Conservation (phyloP, 1,140 invertebrate species). For the Ectropis grisescens region DNA sequence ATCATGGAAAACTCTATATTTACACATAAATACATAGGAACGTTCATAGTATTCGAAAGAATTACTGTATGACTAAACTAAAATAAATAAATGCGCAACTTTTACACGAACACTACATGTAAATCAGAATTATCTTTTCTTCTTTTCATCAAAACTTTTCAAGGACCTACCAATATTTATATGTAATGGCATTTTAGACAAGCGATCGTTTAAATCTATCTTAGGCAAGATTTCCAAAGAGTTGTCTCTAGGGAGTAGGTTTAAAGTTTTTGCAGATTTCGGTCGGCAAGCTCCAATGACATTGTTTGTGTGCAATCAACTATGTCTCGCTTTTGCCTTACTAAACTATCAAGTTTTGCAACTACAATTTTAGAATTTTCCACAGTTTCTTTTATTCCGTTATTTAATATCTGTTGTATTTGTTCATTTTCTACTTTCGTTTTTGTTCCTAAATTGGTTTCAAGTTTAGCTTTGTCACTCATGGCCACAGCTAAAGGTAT, state of each 20-base stretch:
- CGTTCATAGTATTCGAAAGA: too few relatives aligned
- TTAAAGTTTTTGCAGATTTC: conserved; percentile 41
- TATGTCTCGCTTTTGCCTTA: conserved; percentile 49
- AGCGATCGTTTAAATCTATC: conserved; percentile 31
- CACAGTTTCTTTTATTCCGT: not conserved
- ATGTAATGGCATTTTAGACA: conserved; percentile 29
- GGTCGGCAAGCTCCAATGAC: conserved; percentile 31
- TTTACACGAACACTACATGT: too few relatives aligned
- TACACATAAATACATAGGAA: too few relatives aligned
- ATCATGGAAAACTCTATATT: too few relatives aligned
- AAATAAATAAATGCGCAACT: too few relatives aligned
- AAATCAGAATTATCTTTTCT: too few relatives aligned
- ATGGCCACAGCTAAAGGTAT: conserved; percentile 7
- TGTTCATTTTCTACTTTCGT: not conserved
- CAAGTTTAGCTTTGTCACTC: conserved; percentile 9
- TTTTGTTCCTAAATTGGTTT: not conserved
- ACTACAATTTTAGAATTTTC: not conserved
- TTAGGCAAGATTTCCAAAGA: conserved; percentile 9
- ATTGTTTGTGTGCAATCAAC: conserved; percentile 44
- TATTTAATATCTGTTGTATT: too few relatives aligned
- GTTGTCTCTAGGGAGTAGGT: conserved; percentile 9
- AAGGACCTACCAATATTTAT: conserved; percentile 39
- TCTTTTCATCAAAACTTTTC: conserved; percentile 32
- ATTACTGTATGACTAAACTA: too few relatives aligned
- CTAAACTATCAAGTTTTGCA: not conserved